phyloP scores from a whole-genome alignment of 2,797 vertebrate species.

The Spheniscus humboldti region DNA sequence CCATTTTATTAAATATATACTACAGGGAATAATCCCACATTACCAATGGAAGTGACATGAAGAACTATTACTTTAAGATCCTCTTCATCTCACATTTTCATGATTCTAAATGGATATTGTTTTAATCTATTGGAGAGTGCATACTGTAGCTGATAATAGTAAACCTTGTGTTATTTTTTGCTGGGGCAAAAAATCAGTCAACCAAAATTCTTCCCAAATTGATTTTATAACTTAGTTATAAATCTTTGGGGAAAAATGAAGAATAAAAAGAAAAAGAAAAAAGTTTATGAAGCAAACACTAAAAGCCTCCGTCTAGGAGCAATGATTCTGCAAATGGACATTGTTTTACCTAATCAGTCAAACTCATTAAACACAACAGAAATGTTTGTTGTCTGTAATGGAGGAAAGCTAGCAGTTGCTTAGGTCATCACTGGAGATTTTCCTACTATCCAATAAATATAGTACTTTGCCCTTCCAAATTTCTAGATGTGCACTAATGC shows the following conservation, averaged over 20 bases:
- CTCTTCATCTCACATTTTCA: neutral
- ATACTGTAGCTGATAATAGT: neutral
- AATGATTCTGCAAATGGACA: neutral
- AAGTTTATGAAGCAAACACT: neutral
- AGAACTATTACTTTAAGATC: neutral
- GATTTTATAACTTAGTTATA: neutral
- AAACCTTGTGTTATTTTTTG: neutral
- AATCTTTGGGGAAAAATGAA: neutral
- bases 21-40: neutral
- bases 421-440: neutral
- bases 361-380: neutral
- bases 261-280: neutral
- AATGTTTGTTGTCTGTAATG: neutral
- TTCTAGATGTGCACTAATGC: neutral
- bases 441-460: neutral
- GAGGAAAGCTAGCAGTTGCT: neutral
- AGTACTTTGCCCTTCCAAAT: neutral
- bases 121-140: neutral
- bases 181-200: neutral
- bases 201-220: neutral
- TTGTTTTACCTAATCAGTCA: neutral
- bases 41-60: neutral
- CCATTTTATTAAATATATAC: neutral
- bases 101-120: neutral
- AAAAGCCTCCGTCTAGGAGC: neutral